Percentiles rank a stretch among this genome's conserved stretches.
These are phyloP conservation scores for Elephas maximus DNA, from an alignment of 2,113 vertebrate species.

Conservation along the genomic window DNA sequence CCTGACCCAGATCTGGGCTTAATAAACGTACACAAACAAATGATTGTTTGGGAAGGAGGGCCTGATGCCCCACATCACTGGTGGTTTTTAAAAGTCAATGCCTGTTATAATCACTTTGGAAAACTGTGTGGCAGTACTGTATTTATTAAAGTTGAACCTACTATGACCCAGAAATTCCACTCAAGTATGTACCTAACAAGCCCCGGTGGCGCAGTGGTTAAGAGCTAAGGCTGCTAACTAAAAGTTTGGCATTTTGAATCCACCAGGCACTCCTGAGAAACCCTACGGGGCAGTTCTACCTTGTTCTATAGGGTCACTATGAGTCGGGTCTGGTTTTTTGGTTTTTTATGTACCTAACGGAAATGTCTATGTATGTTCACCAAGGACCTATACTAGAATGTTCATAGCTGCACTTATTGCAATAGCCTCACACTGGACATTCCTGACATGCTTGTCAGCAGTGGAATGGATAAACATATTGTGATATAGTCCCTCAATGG, in stretches of 20 bases:
- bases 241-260: no score
- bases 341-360: neutral
- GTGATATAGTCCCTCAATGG: neutral
- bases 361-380: neutral
- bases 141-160: neutral
- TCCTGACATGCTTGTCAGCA: neutral
- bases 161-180: neutral
- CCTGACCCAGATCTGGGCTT: neutral
- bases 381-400: neutral
- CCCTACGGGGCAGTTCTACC: no score
- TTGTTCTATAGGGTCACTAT: no score
- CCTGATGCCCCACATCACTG: fast-evolving
- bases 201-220: no score
- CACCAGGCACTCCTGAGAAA: no score
- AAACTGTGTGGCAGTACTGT: neutral
- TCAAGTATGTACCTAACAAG: neutral
- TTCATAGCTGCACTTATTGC: neutral
- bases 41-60: neutral
- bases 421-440: neutral
- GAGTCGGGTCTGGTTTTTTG: no score
- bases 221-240: no score
- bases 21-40: neutral
- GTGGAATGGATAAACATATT: neutral
- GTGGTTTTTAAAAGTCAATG: neutral
- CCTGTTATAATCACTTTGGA: neutral